A percentile compares a stretch with the other conserved stretches of the same genome.
Evolutionary conservation across 2,888 invertebrate genomes (phyloP).

Genomic region (Agonopterix heracliana): DNA sequence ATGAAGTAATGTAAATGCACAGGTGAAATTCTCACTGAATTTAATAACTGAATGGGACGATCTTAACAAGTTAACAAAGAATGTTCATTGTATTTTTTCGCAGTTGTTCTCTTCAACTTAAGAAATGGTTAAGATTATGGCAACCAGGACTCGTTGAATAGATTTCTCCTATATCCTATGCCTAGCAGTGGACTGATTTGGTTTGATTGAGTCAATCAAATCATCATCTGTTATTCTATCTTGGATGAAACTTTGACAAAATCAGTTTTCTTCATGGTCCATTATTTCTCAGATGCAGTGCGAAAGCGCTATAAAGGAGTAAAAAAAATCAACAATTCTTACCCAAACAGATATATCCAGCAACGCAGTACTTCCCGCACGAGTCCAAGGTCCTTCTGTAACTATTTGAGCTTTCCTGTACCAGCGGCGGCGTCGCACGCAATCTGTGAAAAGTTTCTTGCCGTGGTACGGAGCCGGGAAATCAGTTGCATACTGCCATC

Average conservation of each 20-base stretch:
- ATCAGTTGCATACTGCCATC: conserved; percentile 97
- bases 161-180: too few relatives aligned
- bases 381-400: conserved; percentile 92
- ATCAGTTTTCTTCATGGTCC: too few relatives aligned
- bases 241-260: too few relatives aligned
- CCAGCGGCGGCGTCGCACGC: conserved; percentile 90
- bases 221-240: neutral
- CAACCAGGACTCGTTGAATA: too few relatives aligned
- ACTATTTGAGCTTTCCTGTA: conserved; percentile 87
- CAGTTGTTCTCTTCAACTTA: too few relatives aligned
- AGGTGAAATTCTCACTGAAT: too few relatives aligned
- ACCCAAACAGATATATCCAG: conserved; percentile 87
- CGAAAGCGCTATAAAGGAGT: neutral
- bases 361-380: conserved; percentile 90
- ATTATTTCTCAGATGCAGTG: neutral
- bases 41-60: too few relatives aligned
- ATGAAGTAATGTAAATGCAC: too few relatives aligned
- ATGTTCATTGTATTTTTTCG: neutral
- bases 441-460: conserved; percentile 91
- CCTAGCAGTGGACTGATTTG: too few relatives aligned
- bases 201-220: too few relatives aligned
- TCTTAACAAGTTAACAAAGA: neutral
- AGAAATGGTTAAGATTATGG: too few relatives aligned
- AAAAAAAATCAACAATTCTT: conserved; percentile 4
- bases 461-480: conserved; percentile 92